phyloP scores from a whole-genome alignment of 2,113 vertebrate species.

The Podilymbus podiceps region DNA sequence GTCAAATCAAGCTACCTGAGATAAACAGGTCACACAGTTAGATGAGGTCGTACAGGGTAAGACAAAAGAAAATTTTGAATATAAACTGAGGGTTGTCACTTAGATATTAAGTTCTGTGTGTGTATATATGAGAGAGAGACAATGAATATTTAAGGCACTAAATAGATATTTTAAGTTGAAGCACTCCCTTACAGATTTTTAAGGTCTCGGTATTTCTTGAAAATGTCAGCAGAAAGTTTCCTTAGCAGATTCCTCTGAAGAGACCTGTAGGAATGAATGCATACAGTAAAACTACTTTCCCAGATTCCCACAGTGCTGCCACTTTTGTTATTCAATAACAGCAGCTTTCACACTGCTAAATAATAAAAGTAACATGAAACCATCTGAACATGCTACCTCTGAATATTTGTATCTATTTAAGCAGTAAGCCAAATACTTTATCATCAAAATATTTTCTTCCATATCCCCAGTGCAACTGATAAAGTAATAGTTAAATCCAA shows the following conservation, averaged over 20 bases:
- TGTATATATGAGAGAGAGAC: neutral
- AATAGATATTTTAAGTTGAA: neutral
- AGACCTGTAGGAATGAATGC: constrained; percentile 80
- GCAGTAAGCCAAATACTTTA: neutral
- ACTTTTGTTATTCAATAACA: neutral
- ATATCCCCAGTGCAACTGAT: neutral
- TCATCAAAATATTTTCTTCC: neutral
- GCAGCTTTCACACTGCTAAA: neutral
- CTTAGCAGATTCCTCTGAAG: constrained; percentile 84
- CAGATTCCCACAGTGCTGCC: neutral
- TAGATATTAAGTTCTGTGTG: neutral
- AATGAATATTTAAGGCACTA: neutral
- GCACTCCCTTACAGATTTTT: constrained; percentile 86
- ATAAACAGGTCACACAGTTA: neutral
- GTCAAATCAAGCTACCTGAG: neutral
- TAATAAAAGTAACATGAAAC: neutral
- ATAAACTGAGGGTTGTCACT: neutral
- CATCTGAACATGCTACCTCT: neutral
- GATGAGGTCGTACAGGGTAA: neutral
- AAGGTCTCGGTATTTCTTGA: constrained; percentile 84
- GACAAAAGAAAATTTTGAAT: neutral
- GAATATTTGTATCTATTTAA: neutral
- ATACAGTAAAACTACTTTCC: neutral
- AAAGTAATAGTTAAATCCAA: neutral
- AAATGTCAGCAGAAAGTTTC: constrained; percentile 82